Evolutionary conservation across 2,797 vertebrate species (phyloP).

Genomic region (Pseudochaenichthys georgianus): DNA sequence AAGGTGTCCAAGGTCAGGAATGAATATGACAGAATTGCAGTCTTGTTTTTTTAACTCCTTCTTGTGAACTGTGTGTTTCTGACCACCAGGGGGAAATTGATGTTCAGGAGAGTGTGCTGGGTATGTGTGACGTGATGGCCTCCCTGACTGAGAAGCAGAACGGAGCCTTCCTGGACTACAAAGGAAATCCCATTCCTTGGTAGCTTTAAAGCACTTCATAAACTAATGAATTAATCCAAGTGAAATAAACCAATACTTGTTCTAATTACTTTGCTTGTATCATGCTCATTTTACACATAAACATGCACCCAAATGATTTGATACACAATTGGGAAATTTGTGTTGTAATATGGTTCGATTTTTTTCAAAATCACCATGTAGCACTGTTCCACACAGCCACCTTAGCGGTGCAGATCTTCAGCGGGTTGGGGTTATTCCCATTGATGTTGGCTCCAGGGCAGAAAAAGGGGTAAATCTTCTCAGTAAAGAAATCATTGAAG

Average conservation of each 20-base stretch:
- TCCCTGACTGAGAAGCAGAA: constrained; percentile 63
- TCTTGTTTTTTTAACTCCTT: not conserved
- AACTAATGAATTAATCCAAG: not conserved
- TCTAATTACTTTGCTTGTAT: constrained; percentile 12
- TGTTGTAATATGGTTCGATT: too few species aligned
- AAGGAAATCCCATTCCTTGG: constrained; percentile 57
- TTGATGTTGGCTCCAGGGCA: constrained; percentile 88
- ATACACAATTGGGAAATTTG: not conserved
- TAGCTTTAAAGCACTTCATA: constrained; percentile 37
- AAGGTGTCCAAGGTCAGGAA: not conserved
- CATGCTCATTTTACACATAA: constrained; percentile 25
- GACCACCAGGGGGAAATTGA: constrained; percentile 64
- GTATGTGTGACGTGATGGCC: constrained; percentile 56
- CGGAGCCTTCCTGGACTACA: constrained; percentile 65
- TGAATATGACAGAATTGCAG: not conserved
- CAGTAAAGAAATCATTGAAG: constrained; percentile 80
- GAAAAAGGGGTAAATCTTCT: constrained; percentile 87
- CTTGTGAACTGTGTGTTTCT: constrained; percentile 29
- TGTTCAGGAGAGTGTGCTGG: constrained; percentile 50
- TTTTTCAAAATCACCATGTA: constrained; percentile 76
- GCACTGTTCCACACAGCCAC: constrained; percentile 87
- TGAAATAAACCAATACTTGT: constrained; percentile 28
- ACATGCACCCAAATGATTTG: not conserved
- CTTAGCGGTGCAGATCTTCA: constrained; percentile 83
- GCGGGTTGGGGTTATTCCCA: constrained; percentile 81